Evolutionary conservation across 2,888 invertebrate genomes (phyloP).

Genomic region (Dromius quadrimaculatus): DNA sequence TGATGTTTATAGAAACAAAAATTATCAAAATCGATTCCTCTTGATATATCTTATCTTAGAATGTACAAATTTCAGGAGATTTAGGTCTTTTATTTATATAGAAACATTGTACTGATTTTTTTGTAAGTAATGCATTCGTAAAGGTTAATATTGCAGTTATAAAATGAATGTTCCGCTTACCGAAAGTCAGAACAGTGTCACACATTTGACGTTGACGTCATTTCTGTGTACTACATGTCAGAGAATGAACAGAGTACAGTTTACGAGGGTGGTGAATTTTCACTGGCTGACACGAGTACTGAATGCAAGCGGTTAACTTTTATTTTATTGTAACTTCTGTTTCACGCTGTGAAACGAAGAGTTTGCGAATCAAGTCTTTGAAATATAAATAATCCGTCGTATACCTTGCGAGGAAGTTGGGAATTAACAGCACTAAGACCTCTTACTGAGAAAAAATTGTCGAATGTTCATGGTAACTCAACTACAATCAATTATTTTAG

Average conservation of each 20-base stretch:
- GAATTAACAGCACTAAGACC: slow-evolving; percentile 18
- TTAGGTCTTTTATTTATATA: too few species aligned
- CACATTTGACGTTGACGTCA: too few species aligned
- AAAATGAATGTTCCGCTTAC: too few species aligned
- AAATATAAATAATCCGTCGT: slow-evolving; percentile 34
- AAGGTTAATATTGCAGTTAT: too few species aligned
- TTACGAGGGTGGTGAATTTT: slow-evolving; percentile 28
- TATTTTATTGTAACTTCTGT: slow-evolving; percentile 33
- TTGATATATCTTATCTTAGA: too few species aligned
- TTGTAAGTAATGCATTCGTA: too few species aligned
- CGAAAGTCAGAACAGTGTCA: too few species aligned
- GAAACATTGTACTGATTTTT: too few species aligned
- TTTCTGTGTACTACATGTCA: slow-evolving; percentile 5
- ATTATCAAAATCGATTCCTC: too few species aligned
- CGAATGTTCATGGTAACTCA: slow-evolving; percentile 18
- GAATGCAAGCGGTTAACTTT: slow-evolving; percentile 24
- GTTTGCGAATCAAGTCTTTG: slow-evolving; percentile 29
- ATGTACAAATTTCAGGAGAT: too few species aligned
- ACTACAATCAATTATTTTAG: too few species aligned
- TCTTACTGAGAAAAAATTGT: slow-evolving; percentile 5
- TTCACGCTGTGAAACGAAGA: slow-evolving; percentile 21
- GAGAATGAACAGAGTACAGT: slow-evolving; percentile 16
- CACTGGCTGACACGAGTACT: slow-evolving; percentile 16
- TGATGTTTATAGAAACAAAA: too few species aligned
- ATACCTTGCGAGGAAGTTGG: not conserved